Percentiles rank a stretch among this genome's conserved stretches.
phyloP scores from a whole-genome alignment of 23 tunicate species.

The Pegea sp. region DNA sequence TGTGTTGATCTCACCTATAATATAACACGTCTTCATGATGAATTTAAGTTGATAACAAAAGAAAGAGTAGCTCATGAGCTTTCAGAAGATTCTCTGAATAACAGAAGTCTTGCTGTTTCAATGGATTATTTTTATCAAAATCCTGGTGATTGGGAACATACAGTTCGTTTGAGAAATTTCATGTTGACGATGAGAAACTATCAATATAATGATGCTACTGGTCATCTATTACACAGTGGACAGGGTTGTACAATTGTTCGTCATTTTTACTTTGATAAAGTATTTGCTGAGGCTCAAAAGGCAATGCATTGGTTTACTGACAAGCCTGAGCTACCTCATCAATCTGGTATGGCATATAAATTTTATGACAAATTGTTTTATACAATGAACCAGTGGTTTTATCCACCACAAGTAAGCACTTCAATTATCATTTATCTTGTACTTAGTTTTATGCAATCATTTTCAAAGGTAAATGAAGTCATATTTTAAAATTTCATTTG shows the following conservation, averaged over 20 bases:
- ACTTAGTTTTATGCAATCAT: too few species aligned
- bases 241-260: slow-evolving; percentile 28
- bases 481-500: too few species aligned
- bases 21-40: neutral
- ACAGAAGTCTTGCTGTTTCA: slow-evolving; percentile 1
- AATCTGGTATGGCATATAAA: neutral
- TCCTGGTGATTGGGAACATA: slow-evolving; percentile 49
- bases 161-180: slow-evolving; percentile 6
- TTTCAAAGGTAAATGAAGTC: too few species aligned
- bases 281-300: slow-evolving; percentile 26
- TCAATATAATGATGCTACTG: slow-evolving; percentile 41
- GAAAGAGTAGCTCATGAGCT: neutral
- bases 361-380: neutral
- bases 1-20: slow-evolving; percentile 11
- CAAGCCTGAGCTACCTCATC: neutral
- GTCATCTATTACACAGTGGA: slow-evolving; percentile 25
- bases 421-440: too few species aligned
- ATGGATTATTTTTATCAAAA: slow-evolving; percentile 12
- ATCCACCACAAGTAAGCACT: neutral
- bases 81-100: neutral
- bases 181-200: slow-evolving; percentile 6
- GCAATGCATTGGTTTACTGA: slow-evolving; percentile 26
- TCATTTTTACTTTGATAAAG: slow-evolving; percentile 13
- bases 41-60: neutral
- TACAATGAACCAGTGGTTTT: neutral